Percentiles rank a stretch among this genome's conserved stretches.
Conservation (phyloP, 2,113 vertebrate genomes). For the Calypte anna region DNA sequence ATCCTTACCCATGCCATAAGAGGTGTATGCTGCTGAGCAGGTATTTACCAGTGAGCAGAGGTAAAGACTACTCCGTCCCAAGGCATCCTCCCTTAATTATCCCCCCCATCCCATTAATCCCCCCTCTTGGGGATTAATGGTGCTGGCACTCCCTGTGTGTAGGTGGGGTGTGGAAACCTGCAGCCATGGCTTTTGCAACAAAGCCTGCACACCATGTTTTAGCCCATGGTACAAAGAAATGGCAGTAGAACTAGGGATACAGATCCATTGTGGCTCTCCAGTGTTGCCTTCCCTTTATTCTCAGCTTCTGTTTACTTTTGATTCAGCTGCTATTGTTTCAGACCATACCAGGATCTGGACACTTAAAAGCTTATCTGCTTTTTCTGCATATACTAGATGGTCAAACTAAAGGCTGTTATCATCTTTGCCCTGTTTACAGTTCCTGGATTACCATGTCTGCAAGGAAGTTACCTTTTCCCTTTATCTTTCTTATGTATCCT, state of each 20-base stretch:
- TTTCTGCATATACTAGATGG: neutral
- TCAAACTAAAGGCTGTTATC: neutral
- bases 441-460: neutral
- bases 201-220: neutral
- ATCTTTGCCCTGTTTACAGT: neutral
- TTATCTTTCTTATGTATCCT: neutral
- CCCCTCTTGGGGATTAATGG: neutral
- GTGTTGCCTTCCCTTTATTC: neutral
- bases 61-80: neutral
- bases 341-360: neutral
- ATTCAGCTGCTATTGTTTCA: neutral
- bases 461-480: neutral
- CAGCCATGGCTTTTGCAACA: neutral
- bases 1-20: neutral
- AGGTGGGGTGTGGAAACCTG: neutral
- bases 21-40: neutral
- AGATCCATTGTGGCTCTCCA: neutral
- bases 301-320: neutral
- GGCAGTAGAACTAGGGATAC: too few species aligned
- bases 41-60: neutral
- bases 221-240: neutral
- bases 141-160: neutral
- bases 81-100: neutral
- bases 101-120: too few species aligned
- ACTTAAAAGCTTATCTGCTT: neutral